These are phyloP conservation scores for Drosophila kurseongensis DNA, from an alignment of 1,140 invertebrate species.

Conservation along the genomic window DNA sequence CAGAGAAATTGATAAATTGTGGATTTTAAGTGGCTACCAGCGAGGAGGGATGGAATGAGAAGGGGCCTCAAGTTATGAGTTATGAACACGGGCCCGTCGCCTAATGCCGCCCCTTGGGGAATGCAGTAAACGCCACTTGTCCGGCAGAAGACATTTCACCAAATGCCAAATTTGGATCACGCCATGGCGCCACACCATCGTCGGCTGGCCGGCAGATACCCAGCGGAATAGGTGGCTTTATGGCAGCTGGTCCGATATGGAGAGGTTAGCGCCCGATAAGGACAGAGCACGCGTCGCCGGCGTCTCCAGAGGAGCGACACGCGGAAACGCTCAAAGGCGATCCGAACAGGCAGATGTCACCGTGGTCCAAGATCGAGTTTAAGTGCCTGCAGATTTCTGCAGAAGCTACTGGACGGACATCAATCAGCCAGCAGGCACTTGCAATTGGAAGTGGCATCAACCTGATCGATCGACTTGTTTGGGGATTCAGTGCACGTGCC, in stretches of 20 bases:
- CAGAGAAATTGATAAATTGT: slow-evolving; percentile 72
- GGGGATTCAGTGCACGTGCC: slow-evolving; percentile 70
- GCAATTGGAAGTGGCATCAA: slow-evolving; percentile 43
- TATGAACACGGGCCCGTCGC: slow-evolving; percentile 36
- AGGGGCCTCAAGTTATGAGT: slow-evolving; percentile 23
- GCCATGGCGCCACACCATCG: slow-evolving; percentile 76
- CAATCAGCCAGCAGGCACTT: slow-evolving; percentile 57
- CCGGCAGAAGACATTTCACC: slow-evolving; percentile 63
- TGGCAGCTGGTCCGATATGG: slow-evolving; percentile 70
- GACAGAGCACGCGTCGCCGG: slow-evolving; percentile 65
- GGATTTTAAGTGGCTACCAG: slow-evolving; percentile 63
- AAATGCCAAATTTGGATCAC: slow-evolving; percentile 79
- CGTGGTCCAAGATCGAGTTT: slow-evolving; percentile 27
- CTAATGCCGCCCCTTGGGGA: slow-evolving; percentile 59
- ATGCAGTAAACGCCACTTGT: slow-evolving; percentile 47
- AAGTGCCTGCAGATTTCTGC: slow-evolving; percentile 45
- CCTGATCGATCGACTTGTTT: slow-evolving; percentile 41
- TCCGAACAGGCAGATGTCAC: slow-evolving; percentile 64
- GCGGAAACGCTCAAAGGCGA: slow-evolving; percentile 64
- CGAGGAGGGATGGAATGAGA: too few species aligned
- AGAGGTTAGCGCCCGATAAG: slow-evolving; percentile 80
- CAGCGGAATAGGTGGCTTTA: slow-evolving; percentile 40
- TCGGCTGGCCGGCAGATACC: slow-evolving; percentile 24
- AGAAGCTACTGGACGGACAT: slow-evolving; percentile 66
- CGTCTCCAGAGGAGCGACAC: slow-evolving; percentile 65